A percentile compares a stretch with the other conserved stretches of the same genome.
These are phyloP conservation scores for Taenioides sp. DNA, from an alignment of 2,797 vertebrate genomes.

Conservation along the genomic window DNA sequence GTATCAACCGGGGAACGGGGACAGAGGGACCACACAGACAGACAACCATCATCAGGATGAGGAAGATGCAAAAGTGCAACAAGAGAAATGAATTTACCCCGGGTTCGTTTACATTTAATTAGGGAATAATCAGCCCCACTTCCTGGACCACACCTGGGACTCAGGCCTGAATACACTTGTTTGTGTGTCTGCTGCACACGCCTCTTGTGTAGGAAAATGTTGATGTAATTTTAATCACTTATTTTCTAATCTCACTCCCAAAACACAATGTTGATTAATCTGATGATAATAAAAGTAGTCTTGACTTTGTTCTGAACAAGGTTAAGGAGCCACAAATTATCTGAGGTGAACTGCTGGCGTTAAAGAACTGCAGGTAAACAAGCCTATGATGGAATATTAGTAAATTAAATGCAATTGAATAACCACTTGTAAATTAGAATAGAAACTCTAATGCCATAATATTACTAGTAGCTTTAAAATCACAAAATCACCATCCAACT, in stretches of 20 bases:
- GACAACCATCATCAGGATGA: slow-evolving; percentile 38
- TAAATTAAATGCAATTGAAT: neutral
- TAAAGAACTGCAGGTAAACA: neutral
- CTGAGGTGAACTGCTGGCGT: neutral
- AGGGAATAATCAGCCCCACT: slow-evolving; percentile 16
- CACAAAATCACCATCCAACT: neutral
- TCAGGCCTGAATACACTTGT: slow-evolving; percentile 16
- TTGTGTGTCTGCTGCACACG: slow-evolving; percentile 29
- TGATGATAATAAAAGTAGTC: neutral
- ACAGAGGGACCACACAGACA: slow-evolving; percentile 44
- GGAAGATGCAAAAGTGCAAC: slow-evolving; percentile 13
- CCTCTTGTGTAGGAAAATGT: slow-evolving; percentile 20
- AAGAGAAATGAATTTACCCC: slow-evolving; percentile 21
- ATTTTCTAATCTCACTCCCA: neutral
- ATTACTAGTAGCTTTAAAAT: neutral
- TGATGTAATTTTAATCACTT: neutral
- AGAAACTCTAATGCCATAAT: neutral
- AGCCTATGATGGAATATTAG: neutral
- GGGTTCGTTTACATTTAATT: slow-evolving; percentile 11
- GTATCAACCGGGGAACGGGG: slow-evolving; percentile 60
- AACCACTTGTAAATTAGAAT: neutral
- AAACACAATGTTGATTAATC: neutral
- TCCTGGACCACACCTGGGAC: slow-evolving; percentile 19
- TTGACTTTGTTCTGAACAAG: neutral
- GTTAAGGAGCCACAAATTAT: neutral